Evolutionary conservation across 2,888 invertebrate species (phyloP).

Genomic region (Epistrophella euchroma): DNA sequence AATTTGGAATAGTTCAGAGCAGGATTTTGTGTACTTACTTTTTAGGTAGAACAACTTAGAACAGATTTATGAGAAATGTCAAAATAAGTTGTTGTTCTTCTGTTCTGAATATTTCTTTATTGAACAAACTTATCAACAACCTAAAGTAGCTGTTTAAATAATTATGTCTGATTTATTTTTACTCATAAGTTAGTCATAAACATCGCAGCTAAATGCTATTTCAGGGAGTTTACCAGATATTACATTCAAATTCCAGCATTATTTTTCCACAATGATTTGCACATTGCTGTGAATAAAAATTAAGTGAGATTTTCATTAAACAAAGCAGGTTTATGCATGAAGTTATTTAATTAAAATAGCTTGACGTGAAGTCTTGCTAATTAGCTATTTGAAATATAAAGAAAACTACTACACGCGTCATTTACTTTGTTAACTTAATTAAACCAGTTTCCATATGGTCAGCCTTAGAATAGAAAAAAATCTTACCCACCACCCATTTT

Average conservation of each 20-base stretch:
- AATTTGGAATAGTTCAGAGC: too few species aligned
- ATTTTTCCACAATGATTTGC: not conserved
- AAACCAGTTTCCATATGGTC: not conserved
- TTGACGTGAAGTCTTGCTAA: not conserved
- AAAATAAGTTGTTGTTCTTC: too few species aligned
- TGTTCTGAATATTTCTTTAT: too few species aligned
- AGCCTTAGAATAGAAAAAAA: not conserved
- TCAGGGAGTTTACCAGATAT: not conserved
- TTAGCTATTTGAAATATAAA: not conserved
- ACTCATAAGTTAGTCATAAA: not conserved
- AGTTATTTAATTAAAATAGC: not conserved
- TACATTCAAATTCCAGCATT: not conserved
- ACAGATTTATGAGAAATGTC: too few species aligned
- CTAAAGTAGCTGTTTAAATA: too few species aligned
- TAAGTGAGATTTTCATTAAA: not conserved
- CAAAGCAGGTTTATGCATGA: not conserved
- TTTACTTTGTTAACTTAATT: slow-evolving; percentile 13
- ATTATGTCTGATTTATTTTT: not conserved
- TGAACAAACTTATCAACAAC: too few species aligned
- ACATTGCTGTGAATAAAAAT: not conserved
- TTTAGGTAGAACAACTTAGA: too few species aligned
- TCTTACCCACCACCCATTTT: slow-evolving; percentile 3
- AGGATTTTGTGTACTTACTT: too few species aligned
- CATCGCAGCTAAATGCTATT: not conserved
- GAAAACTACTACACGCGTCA: not conserved